Base-by-base conservation (phyloP, 35 echinoderm and acorn worm genomes). In the Strongylocentrotus purpuratus region DNA sequence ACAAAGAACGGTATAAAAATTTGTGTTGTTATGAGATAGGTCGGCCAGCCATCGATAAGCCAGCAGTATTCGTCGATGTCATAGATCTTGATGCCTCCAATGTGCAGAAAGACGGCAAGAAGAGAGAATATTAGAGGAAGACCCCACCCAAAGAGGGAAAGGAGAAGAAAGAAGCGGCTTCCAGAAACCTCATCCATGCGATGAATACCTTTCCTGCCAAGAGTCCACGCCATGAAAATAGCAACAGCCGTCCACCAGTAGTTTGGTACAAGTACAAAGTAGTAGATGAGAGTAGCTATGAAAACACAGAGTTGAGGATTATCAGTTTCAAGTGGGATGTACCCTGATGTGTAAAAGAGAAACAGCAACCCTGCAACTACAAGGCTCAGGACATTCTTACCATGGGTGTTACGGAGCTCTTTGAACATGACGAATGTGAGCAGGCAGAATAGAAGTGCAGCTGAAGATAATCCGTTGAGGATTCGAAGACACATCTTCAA, bases 241-340 rank as follows among this genome's bases (percentile, higher is more conserved):
- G 91, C 91, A 31, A 93, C 91, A 55, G 91, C 45, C 14, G 15
- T 93, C 91, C 91, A 93, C 91, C 91, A 93, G 31, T 93, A 93
- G 91, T 58, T 93, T 25, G 91, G 91, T 13, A 32, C 48, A 32
- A 93, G 45, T 31, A 93, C 47, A n/a, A 93, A 12, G 91, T 55
- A 93, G 48, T 93, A 93, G 31, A 93, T 33, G 31, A 58, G n/a
- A 47, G 91, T 93, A 46, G 91, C 91, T 31, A 93, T 48, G 14
- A 93, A 93, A 17, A 93, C 48, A 58, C 91, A 93, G 31, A 93
- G 18, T 50, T 5, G 14, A 93, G 25, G 31, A 58, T 93, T 58
- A 7, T 7, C 48, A 25, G 46, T 93, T 28, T 31, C 9, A 9
- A 93, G 48, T 58, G 91, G 91, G 8, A 93, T 93, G 48, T 93